phyloP scores from a whole-genome alignment of 2,888 invertebrate genomes.

The Apodemia duryi region DNA sequence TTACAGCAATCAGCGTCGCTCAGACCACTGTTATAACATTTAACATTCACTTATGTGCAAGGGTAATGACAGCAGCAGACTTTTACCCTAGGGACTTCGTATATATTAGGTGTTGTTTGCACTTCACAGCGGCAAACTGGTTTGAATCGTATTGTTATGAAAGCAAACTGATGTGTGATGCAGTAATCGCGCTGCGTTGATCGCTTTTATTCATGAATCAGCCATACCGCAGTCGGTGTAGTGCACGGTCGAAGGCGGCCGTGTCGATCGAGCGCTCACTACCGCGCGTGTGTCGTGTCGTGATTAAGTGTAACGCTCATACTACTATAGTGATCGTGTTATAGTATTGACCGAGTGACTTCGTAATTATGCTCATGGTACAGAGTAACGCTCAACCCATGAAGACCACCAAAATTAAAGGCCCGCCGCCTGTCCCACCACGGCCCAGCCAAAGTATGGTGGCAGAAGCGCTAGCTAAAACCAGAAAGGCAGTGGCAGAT shows the following conservation, averaged over 20 bases:
- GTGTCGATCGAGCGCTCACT: conserved; percentile 44
- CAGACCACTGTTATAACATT: background rate
- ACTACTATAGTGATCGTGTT: conserved; percentile 69
- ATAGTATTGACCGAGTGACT: conserved; percentile 74
- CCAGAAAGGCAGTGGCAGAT: conserved; percentile 75
- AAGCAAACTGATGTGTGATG: conserved; percentile 23
- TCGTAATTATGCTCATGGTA: conserved; percentile 72
- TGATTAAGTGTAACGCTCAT: conserved; percentile 58
- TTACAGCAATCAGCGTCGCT: too few species aligned
- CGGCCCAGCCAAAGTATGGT: conserved; percentile 86
- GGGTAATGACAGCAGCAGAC: too few species aligned
- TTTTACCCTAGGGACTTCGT: too few species aligned
- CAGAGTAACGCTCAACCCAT: conserved; percentile 78
- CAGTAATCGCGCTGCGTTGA: conserved; percentile 29
- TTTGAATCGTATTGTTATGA: conserved; percentile 12
- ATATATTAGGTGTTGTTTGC: background rate
- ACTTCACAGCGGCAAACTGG: background rate
- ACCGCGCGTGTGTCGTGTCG: conserved; percentile 54
- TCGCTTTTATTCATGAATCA: conserved; percentile 30
- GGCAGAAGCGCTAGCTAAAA: conserved; percentile 85
- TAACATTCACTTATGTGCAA: background rate
- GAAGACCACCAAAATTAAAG: conserved; percentile 73
- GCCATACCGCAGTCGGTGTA: conserved; percentile 47
- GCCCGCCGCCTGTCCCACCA: conserved; percentile 90
- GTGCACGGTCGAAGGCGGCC: conserved; percentile 57